Evolutionary conservation across 1,140 invertebrate species (phyloP), one percentile per base, ranked within the genome.

Genomic region (Eueides isabella): DNA sequence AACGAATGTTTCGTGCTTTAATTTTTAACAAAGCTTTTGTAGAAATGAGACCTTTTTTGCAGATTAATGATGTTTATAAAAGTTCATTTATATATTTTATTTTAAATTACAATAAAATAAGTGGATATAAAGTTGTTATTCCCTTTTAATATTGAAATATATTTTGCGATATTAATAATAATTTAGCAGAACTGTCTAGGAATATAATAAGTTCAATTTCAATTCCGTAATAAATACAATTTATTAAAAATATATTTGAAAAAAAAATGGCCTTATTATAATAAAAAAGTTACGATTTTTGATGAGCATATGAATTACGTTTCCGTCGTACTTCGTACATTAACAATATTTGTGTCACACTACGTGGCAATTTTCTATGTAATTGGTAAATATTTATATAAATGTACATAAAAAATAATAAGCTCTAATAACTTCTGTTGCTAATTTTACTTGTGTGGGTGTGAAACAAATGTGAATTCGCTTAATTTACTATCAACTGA

Each of bases 401-500:
- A 14, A 38, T 16, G n/a, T 14, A 38, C 12, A 38, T 33, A 41
- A 65, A 65, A 35, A 35, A 35, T 23, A 19, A n/a, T 26, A 61
- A 61, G n/a, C 14, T 31, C 4, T 55, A 11, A 55, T 23, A 41
- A 76, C 74, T 70, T 77, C 65, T 77, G 67, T 67, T 23, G 35
- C 6, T 30, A 66, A 74, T 55, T 71, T 67, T 81, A 80, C 76
- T 67, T 75, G 79, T 82, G 87, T 87, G 79, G 83, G 89, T 55
- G 71, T 71, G 70, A 85, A 85, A 81, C 81, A 85, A 87, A 85
- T 89, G 84, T 72, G 71, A 85, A 84, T 85, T 77, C 75, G 73
- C 78, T 78, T 81, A 85, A 87, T 90, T 88, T 87, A 88, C 86
- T 83, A 78, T 83, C 72, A 79, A 79, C 74, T 81, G 76, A 79